phyloP scores from a whole-genome alignment of 2,888 invertebrate genomes.

The Chymomyza amoena region DNA sequence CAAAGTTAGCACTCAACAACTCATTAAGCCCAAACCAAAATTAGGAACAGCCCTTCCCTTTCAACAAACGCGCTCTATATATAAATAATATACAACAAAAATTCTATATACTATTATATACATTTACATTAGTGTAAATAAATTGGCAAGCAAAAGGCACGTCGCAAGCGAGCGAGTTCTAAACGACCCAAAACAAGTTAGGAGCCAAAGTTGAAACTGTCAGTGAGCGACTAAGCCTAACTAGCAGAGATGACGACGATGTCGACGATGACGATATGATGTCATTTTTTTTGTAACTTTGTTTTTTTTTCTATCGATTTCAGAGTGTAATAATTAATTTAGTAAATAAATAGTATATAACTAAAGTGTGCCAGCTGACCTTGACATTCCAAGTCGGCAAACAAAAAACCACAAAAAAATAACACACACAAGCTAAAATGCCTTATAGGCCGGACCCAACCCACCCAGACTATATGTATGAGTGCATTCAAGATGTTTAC shows the following conservation, averaged over 20 bases:
- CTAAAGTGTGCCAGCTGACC: slow-evolving; percentile 45
- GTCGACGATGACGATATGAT: slow-evolving; percentile 36
- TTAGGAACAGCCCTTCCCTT: background rate
- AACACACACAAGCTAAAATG: background rate
- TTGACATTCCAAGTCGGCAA: slow-evolving; percentile 47
- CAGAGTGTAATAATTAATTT: slow-evolving; percentile 62
- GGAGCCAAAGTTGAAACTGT: slow-evolving; percentile 11
- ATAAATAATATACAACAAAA: slow-evolving; percentile 56
- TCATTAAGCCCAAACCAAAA: background rate
- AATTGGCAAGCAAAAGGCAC: slow-evolving; percentile 43
- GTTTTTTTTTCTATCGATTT: slow-evolving; percentile 48
- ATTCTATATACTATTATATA: background rate
- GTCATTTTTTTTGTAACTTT: slow-evolving; percentile 43
- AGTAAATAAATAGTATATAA: slow-evolving; percentile 35
- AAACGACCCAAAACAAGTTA: slow-evolving; percentile 21
- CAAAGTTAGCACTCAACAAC: background rate
- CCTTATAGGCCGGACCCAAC: background rate
- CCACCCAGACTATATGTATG: background rate
- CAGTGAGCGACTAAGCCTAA: background rate
- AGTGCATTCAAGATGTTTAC: slow-evolving; percentile 79
- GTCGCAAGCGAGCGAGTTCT: slow-evolving; percentile 43
- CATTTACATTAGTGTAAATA: background rate
- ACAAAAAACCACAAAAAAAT: background rate
- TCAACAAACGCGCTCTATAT: slow-evolving; percentile 61
- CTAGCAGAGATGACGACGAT: background rate